Base-by-base conservation (phyloP, 2,888 invertebrate species). In the Sturmia bella region DNA sequence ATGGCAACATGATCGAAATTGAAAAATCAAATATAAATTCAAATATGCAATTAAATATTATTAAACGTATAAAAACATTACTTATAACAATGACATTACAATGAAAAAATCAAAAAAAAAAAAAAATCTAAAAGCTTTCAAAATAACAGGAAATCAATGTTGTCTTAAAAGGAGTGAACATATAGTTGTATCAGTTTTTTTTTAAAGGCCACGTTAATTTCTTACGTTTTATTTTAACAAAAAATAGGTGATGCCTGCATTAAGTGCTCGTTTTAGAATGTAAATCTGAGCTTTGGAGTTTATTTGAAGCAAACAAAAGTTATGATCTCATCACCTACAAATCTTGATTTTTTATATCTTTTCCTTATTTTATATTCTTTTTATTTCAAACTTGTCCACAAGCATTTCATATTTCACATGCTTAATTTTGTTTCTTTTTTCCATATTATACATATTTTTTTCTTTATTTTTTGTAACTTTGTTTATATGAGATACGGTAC, bases 311-410 rank as follows among this genome's bases (percentile, higher is more conserved):
- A 64, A 78, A 74, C 70, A 75, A 66, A 74, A 73, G 54, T 61
- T 75, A 82, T 82, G 82, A 82, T 78, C 82, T 82, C 82, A 82
- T 78, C 82, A 82, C 82, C 78, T 75, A 75, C 69, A 77, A 69
- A 73, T 61, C 48, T 69, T 39, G 72, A 52, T 64, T 43, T 66
- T 59, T 27, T 52, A 39, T 63, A 13, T 45, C 24, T 43, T 48
- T 48, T 27, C 45, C 4, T 69, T 57, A 27, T 24, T 37, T 57
- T 32, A 6, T 32, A 32, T 32, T 32, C 9, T 32, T 32, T 9
- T 61, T 41, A 19, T 52, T 61, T 52, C 9, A 61, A 39, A 61
- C 21, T 24, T 61, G 50, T 52, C 24, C 32, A 27, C 11, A 1
- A 54, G 37, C 15, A 45, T 68, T 69, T 76, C 69, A 45, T 45